Evolutionary conservation across 2,888 invertebrate species (phyloP).

Genomic region (Azorinus chamasolen): DNA sequence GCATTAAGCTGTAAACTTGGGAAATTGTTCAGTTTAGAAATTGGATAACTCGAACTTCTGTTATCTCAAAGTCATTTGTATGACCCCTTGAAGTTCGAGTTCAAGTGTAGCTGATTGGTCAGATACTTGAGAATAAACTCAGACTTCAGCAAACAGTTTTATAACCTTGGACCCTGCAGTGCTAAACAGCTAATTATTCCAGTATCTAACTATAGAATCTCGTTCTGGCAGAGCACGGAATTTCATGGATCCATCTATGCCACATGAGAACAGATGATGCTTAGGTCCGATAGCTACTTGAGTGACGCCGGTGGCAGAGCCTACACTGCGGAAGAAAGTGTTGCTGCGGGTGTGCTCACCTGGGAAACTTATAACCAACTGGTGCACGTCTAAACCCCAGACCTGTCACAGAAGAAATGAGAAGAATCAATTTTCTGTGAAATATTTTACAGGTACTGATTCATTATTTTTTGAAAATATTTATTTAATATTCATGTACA

Average conservation of each 20-base stretch:
- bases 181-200: slow-evolving; percentile 51
- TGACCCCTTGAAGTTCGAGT: too few species aligned
- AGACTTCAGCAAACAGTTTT: too few species aligned
- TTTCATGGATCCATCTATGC: slow-evolving; percentile 99
- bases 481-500: not conserved
- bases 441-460: slow-evolving; percentile 2
- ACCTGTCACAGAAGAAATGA: slow-evolving; percentile 90
- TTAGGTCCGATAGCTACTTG: slow-evolving; percentile 97
- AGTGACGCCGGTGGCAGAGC: slow-evolving; percentile 92
- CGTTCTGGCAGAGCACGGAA: slow-evolving; percentile 95
- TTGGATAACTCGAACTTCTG: too few species aligned
- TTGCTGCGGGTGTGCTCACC: slow-evolving; percentile 96
- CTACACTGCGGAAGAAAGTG: slow-evolving; percentile 98
- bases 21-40: too few species aligned
- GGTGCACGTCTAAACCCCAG: slow-evolving; percentile 96
- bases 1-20: too few species aligned
- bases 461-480: not conserved
- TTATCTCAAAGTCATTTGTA: too few species aligned
- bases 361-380: slow-evolving; percentile 94
- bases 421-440: not conserved
- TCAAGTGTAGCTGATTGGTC: too few species aligned
- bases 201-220: slow-evolving; percentile 78
- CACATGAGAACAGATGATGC: slow-evolving; percentile 98
- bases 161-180: too few species aligned
- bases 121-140: too few species aligned